A percentile compares a stretch with the other conserved stretches of the same genome.
Conservation (phyloP, 1,140 invertebrate species). For the Pseudomyrmex dendroicus region DNA sequence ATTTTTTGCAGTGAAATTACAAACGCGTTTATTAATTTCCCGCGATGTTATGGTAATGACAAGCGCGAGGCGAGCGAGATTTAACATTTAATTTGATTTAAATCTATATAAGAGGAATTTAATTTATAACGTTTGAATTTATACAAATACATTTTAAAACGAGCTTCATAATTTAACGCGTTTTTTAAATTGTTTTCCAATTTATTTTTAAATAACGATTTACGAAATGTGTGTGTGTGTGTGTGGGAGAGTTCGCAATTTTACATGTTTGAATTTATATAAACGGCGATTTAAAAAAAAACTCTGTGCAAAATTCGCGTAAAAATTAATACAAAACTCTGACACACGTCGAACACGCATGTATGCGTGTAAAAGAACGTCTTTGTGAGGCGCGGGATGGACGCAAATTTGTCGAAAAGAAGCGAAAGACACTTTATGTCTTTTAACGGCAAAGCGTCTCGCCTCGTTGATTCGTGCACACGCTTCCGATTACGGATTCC, state of each 20-base stretch:
- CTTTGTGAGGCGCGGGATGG: neutral
- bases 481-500: conserved; percentile 43
- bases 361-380: neutral
- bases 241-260: neutral
- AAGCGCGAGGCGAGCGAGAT: neutral
- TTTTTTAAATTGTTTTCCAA: neutral
- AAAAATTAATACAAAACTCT: too few relatives aligned
- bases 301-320: too few relatives aligned
- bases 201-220: neutral
- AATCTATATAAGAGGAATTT: neutral
- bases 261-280: neutral
- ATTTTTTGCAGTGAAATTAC: neutral
- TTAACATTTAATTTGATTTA: conserved; percentile 8
- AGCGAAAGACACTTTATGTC: conserved; percentile 19
- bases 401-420: conserved; percentile 23
- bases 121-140: conserved; percentile 12
- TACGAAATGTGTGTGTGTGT: neutral
- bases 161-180: conserved; percentile 9
- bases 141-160: neutral
- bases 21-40: neutral
- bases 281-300: too few relatives aligned
- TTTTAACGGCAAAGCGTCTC: conserved; percentile 29
- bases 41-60: neutral
- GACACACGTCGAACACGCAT: neutral
- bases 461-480: conserved; percentile 35